These are phyloP conservation scores for Elymnias hypermnestra DNA, from an alignment of 1,140 invertebrate species.

Conservation along the genomic window DNA sequence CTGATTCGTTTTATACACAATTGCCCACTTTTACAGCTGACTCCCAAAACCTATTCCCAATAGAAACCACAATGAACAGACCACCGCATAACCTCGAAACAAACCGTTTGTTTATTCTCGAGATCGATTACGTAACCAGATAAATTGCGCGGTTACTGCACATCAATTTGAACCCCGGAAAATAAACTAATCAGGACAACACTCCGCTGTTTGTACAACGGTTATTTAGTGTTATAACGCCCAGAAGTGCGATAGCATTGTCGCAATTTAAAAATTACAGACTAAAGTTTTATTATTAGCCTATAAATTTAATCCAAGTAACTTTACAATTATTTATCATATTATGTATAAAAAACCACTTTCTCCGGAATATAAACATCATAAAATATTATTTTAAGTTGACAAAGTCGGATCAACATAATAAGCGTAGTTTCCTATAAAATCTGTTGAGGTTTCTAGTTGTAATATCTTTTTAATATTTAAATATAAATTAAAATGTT, in stretches of 20 bases:
- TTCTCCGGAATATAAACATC: too few species aligned
- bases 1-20: slow-evolving; percentile 43
- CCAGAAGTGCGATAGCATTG: background rate
- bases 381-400: too few species aligned
- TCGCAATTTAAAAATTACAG: background rate
- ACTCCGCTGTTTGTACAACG: slow-evolving; percentile 6
- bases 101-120: slow-evolving; percentile 48
- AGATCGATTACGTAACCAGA: slow-evolving; percentile 52
- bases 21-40: slow-evolving; percentile 53
- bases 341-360: too few species aligned
- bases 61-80: slow-evolving; percentile 33
- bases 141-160: slow-evolving; percentile 38
- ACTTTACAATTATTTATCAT: too few species aligned
- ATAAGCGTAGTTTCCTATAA: too few species aligned
- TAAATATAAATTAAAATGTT: too few species aligned
- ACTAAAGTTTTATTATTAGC: background rate
- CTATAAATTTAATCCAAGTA: too few species aligned
- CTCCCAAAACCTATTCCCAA: slow-evolving; percentile 23
- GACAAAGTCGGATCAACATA: too few species aligned
- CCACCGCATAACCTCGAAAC: slow-evolving; percentile 40
- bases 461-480: too few species aligned
- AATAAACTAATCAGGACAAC: slow-evolving; percentile 26
- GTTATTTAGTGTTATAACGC: slow-evolving; percentile 4
- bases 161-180: slow-evolving; percentile 33
- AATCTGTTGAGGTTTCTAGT: too few species aligned